A percentile compares a stretch with the other conserved stretches of the same genome.
These are phyloP conservation scores for Enhydra lutris DNA, from an alignment of 2,113 vertebrate genomes.

Conservation along the genomic window DNA sequence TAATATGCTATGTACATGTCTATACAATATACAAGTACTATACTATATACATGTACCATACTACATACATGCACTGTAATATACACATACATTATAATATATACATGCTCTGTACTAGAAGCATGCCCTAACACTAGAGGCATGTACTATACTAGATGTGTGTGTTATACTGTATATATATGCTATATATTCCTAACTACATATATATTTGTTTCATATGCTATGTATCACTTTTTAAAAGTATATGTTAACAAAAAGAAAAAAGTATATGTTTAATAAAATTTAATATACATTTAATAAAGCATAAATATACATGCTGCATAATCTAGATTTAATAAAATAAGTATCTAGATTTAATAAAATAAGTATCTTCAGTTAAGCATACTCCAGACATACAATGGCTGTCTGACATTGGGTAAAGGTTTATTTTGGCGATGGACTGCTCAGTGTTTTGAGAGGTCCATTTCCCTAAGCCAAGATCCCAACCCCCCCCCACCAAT, in stretches of 20 bases:
- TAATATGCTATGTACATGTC: background rate
- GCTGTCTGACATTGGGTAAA: slow-evolving; percentile 34
- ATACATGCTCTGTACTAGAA: background rate
- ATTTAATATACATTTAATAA: background rate
- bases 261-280: background rate
- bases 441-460: slow-evolving; percentile 53
- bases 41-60: background rate
- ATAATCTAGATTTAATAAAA: background rate
- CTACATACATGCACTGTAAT: background rate
- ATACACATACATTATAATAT: background rate
- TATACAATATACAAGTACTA: background rate
- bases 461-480: slow-evolving; percentile 65
- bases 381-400: slow-evolving; percentile 10
- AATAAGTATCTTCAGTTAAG: background rate
- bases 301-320: background rate
- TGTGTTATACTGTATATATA: background rate
- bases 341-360: background rate
- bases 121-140: too few species aligned
- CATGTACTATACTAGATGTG: background rate
- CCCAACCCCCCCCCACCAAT: background rate
- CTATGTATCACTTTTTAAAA: background rate
- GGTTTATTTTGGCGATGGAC: slow-evolving; percentile 51
- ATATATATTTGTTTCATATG: background rate
- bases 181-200: background rate
- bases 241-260: background rate